A percentile compares a stretch with the other conserved stretches of the same genome.
phyloP scores from a whole-genome alignment of 1,140 invertebrate genomes.

The Drosophila ohnishii region DNA sequence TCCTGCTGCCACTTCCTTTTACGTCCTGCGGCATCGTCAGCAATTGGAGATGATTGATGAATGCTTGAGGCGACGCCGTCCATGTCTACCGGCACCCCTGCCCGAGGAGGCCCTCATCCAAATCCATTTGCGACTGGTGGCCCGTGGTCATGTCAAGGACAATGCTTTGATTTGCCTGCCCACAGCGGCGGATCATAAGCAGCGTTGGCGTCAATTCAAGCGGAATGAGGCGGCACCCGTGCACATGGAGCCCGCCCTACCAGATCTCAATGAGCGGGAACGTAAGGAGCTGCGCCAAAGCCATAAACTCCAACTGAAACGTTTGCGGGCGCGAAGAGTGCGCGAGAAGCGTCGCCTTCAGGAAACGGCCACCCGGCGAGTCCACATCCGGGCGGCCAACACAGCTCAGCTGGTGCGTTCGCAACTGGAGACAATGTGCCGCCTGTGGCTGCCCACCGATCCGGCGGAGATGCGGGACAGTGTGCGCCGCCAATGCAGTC shows the following conservation, averaged over 20 bases:
- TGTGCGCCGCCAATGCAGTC: slow-evolving; percentile 86
- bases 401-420: slow-evolving; percentile 83
- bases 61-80: slow-evolving; percentile 68
- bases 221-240: slow-evolving; percentile 79
- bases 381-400: slow-evolving; percentile 71
- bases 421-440: slow-evolving; percentile 86
- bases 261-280: slow-evolving; percentile 85
- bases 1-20: slow-evolving; percentile 77
- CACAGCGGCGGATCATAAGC: slow-evolving; percentile 84
- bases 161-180: slow-evolving; percentile 88
- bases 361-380: slow-evolving; percentile 71
- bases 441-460: slow-evolving; percentile 87
- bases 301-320: slow-evolving; percentile 86
- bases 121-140: slow-evolving; percentile 83
- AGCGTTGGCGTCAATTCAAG: slow-evolving; percentile 82
- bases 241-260: slow-evolving; percentile 84
- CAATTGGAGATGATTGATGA: slow-evolving; percentile 73
- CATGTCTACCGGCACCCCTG: slow-evolving; percentile 33
- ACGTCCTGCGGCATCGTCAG: slow-evolving; percentile 85
- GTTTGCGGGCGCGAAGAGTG: slow-evolving; percentile 85
- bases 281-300: slow-evolving; percentile 85
- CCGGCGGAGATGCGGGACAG: slow-evolving; percentile 74
- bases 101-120: slow-evolving; percentile 84
- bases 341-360: slow-evolving; percentile 83
- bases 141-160: slow-evolving; percentile 84